A percentile compares a stretch with the other conserved stretches of the same genome.
Conservation (phyloP, 2,113 vertebrate genomes). For the Donacobius atricapilla region DNA sequence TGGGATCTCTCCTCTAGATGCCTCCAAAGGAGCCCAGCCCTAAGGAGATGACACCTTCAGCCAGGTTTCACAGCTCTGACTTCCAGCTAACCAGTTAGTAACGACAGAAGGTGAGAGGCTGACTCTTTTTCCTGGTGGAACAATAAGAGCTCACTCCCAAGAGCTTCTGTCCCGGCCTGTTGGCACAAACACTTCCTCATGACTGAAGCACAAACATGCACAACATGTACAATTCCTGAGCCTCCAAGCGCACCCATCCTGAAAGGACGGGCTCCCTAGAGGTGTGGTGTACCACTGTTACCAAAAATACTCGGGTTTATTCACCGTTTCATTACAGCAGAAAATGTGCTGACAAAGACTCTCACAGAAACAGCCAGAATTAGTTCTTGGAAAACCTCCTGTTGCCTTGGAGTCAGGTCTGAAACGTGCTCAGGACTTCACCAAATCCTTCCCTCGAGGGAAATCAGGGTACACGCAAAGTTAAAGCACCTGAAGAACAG, state of each 20-base stretch:
- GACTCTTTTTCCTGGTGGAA: not conserved
- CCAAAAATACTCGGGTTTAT: conserved; percentile 17
- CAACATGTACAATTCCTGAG: not conserved
- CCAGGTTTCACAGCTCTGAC: not conserved
- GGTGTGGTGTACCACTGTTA: conserved; percentile 5
- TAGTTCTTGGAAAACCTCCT: conserved; percentile 45
- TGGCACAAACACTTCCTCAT: not conserved
- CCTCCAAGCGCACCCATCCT: not conserved
- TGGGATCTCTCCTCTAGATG: not conserved
- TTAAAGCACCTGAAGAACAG: not conserved
- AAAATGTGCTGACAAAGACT: conserved; percentile 24
- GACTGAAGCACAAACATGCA: not conserved
- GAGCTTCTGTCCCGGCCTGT: not conserved
- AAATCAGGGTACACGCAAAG: not conserved
- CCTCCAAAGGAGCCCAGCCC: not conserved
- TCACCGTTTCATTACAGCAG: not conserved
- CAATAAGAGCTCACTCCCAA: rapidly evolving
- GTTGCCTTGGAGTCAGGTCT: not conserved
- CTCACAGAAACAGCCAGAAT: conserved; percentile 3
- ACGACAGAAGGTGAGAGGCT: not conserved
- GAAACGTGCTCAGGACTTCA: not conserved
- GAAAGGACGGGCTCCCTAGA: not conserved
- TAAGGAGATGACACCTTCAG: not conserved
- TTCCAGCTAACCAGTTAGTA: not conserved
- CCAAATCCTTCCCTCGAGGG: not conserved